Conservation (phyloP, 2,797 vertebrate species). For the Neopelma chrysocephalum region DNA sequence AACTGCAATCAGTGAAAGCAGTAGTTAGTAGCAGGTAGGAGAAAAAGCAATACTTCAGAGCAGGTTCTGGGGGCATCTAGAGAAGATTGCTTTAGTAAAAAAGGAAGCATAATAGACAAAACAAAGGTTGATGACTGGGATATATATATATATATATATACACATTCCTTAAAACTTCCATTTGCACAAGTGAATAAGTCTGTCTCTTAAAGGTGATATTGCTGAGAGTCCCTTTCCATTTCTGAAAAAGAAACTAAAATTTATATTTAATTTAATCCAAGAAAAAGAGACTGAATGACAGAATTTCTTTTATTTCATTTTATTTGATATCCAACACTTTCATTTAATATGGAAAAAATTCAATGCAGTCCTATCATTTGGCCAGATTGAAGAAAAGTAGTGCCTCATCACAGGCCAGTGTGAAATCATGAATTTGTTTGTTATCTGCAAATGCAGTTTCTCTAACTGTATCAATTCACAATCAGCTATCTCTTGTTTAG, state of each 20-base stretch:
- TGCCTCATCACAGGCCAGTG: neutral
- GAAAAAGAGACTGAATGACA: neutral
- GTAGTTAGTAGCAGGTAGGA: neutral
- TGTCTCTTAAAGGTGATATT: neutral
- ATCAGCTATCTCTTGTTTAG: neutral
- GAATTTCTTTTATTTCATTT: neutral
- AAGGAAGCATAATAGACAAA: neutral
- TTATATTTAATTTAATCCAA: neutral
- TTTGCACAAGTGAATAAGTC: neutral
- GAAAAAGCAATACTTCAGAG: neutral
- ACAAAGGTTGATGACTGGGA: neutral
- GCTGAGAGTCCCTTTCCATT: neutral
- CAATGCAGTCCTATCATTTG: neutral
- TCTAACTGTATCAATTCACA: neutral
- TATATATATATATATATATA: neutral
- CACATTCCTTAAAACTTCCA: neutral
- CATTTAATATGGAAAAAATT: neutral
- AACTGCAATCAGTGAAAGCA: neutral
- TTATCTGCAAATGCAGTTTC: neutral
- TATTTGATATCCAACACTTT: fast-evolving
- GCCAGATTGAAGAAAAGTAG: neutral
- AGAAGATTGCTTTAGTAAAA: neutral
- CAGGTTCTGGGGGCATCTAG: neutral
- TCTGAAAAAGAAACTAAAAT: neutral
- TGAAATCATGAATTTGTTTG: neutral